Conservation (phyloP, 2,113 vertebrate genomes). For the Clarias batrachus region DNA sequence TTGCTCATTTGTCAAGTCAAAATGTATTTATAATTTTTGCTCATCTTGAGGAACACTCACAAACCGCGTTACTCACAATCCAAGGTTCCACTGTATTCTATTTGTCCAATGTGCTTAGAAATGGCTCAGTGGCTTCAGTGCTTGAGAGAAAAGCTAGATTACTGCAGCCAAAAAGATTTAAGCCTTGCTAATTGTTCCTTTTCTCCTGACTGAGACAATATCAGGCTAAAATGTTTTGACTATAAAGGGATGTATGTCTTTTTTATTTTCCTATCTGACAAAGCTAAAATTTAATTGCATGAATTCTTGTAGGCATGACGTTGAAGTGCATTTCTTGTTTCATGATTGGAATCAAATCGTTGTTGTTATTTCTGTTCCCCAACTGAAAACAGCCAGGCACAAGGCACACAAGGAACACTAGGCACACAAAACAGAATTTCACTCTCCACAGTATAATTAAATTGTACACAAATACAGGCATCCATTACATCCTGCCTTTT, state of each 20-base stretch:
- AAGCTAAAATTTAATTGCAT: conserved; percentile 64
- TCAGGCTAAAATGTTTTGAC: conserved; percentile 64
- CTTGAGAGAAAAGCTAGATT: conserved; percentile 55
- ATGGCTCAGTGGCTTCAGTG: conserved; percentile 53
- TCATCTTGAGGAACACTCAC: no score
- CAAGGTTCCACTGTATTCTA: no score
- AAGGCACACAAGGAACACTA: conserved; percentile 57
- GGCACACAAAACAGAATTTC: conserved; percentile 58
- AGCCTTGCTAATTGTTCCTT: conserved; percentile 54
- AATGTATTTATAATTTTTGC: no score
- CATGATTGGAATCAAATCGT: conserved; percentile 56
- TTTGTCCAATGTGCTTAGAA: conserved; percentile 48
- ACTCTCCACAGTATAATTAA: conserved; percentile 47
- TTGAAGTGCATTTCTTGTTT: conserved; percentile 34
- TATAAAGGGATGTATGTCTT: conserved; percentile 62
- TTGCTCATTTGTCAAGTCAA: no score
- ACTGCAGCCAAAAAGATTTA: conserved; percentile 63
- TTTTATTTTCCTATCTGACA: conserved; percentile 63
- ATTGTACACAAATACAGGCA: conserved; percentile 8
- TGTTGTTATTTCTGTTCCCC: conserved; percentile 51
- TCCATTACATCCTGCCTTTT: background rate
- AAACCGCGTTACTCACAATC: no score
- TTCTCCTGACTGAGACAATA: conserved; percentile 58
- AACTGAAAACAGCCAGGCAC: conserved; percentile 51
- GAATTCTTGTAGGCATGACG: conserved; percentile 63